Evolutionary conservation across 2,797 vertebrate genomes (phyloP).

Genomic region (Anisognathus igniventris): DNA sequence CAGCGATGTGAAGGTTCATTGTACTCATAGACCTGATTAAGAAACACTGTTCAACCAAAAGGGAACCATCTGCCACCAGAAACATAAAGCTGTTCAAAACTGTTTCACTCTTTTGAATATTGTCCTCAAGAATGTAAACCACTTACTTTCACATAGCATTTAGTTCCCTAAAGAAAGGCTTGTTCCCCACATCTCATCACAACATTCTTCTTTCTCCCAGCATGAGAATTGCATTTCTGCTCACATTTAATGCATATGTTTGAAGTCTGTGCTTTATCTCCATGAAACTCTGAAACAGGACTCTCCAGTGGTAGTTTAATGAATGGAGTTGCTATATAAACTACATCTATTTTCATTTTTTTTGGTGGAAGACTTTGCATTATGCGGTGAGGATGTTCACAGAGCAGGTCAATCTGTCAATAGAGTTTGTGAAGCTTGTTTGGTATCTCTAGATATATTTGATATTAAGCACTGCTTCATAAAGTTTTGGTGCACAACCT

Average conservation of each 20-base stretch:
- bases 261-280: not conserved
- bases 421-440: not conserved
- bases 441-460: not conserved
- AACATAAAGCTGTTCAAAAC: not conserved
- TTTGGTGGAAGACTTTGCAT: not conserved
- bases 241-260: not conserved
- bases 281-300: not conserved
- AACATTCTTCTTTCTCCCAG: not conserved
- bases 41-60: not conserved
- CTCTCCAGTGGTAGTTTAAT: not conserved
- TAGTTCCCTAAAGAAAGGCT: not conserved
- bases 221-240: not conserved
- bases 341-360: not conserved
- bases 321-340: not conserved
- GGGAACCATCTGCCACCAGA: conserved; percentile 40
- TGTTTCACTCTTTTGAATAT: not conserved
- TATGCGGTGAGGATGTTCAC: not conserved
- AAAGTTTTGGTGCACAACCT: not conserved
- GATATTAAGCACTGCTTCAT: not conserved
- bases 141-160: not conserved
- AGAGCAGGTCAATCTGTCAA: not conserved
- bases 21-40: conserved; percentile 18
- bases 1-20: conserved; percentile 6
- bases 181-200: not conserved
- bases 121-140: not conserved